Base-by-base conservation (phyloP, 2,113 vertebrate species). In the Notothenia coriiceps region DNA sequence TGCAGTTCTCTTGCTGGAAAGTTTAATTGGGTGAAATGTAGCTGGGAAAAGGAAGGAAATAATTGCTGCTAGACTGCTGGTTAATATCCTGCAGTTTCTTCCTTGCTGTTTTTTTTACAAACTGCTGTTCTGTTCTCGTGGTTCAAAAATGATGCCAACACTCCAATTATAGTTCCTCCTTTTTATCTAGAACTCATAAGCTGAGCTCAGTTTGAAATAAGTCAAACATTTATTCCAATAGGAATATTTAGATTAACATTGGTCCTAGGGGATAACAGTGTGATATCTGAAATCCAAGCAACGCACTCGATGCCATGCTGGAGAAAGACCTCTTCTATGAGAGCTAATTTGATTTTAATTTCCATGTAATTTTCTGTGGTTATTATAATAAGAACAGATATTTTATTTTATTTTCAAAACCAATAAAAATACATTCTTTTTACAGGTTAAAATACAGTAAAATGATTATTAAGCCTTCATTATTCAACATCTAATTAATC, bases 281-380 rank as follows among this genome's bases (percentile, higher is more conserved):
- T 33, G 43, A 47, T 33, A 40, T 61, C 64, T 29, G 1, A 71
- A 49, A 5, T 14, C 35, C 35, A 40, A 40, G 35, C 35, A 40
- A 40, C 6, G 35, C 35, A 40, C 35, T 40, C 35, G 35, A 40
- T 40, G 7, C 33, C 55, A 56, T 77, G 47, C 56, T 55, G 70
- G 73, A 35, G 13, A 85, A 63, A 74, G 50, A 13, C 35, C 20
- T 74, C 4, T 64, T 11, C 17, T 51, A 12, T 52, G 2, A 47
- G 6, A 13, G 11, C 20, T 64, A 3, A 54, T 77, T 59, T 61
- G 17, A 65, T 49, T 22, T 76, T 65, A 47, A 64, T 74, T 10
- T 67, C 5, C 20, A 52, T 56, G 54, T 44, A 43, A 68, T 67
- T 81, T 77, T 25, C 75, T 69, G 74, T 79, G 61, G 10, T 62